Conservation (phyloP, 2,113 vertebrate species). For the Danionella cerebrum region DNA sequence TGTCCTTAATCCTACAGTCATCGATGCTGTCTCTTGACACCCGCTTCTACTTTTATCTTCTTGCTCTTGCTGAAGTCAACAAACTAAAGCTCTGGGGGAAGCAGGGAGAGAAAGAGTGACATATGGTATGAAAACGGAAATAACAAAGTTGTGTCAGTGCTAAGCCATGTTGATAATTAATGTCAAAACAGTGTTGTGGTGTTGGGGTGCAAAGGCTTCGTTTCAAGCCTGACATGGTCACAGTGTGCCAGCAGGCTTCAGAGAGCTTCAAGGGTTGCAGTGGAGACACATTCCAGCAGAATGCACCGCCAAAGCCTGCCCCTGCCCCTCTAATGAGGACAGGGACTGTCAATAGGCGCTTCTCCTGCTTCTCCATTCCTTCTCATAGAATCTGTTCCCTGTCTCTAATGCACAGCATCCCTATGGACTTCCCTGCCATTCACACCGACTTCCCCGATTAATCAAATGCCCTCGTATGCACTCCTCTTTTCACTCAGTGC, state of each 20-base stretch:
- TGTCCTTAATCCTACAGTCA: neutral
- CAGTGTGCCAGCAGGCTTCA: slow-evolving; percentile 46
- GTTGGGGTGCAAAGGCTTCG: slow-evolving; percentile 41
- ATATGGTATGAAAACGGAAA: neutral
- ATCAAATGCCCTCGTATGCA: slow-evolving; percentile 48
- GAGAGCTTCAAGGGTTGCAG: slow-evolving; percentile 41
- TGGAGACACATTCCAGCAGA: slow-evolving; percentile 62
- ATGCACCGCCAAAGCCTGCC: slow-evolving; percentile 54
- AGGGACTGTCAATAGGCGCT: slow-evolving; percentile 63
- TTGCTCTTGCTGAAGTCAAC: neutral
- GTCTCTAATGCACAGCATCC: slow-evolving; percentile 10
- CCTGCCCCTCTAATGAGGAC: slow-evolving; percentile 67
- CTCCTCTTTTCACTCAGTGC: slow-evolving; percentile 36
- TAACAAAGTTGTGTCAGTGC: slow-evolving; percentile 31
- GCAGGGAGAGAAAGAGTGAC: neutral
- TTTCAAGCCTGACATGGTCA: slow-evolving; percentile 47
- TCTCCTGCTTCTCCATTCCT: slow-evolving; percentile 30
- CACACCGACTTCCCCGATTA: slow-evolving; percentile 57
- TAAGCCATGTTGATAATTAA: slow-evolving; percentile 59
- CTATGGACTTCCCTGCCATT: slow-evolving; percentile 47
- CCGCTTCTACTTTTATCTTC: neutral
- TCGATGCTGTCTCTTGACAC: neutral
- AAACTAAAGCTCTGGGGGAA: slow-evolving; percentile 1
- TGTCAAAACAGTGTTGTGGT: slow-evolving; percentile 57
- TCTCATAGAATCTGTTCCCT: slow-evolving; percentile 17